These are phyloP conservation scores for Podabrus alpinus DNA, from an alignment of 2,888 invertebrate species.

Conservation along the genomic window DNA sequence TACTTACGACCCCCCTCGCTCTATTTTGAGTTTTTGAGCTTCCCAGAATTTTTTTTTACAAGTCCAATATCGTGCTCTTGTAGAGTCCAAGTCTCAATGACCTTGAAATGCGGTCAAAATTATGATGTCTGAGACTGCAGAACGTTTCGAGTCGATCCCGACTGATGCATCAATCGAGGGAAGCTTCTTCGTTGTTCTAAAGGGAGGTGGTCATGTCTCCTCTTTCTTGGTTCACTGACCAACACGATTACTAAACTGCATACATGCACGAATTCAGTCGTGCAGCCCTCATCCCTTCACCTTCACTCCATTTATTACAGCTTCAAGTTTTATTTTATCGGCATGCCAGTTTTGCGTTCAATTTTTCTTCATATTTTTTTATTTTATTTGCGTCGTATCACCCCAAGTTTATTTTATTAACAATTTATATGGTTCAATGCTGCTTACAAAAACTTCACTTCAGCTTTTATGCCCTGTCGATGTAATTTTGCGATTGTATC, in stretches of 20 bases:
- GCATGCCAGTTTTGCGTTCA: neutral
- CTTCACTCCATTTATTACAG: neutral
- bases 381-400: neutral
- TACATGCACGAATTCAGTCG: neutral
- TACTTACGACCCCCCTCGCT: no score
- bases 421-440: neutral
- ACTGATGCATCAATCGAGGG: no score
- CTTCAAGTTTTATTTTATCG: neutral
- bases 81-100: no score
- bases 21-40: no score
- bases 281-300: neutral
- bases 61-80: no score
- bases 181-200: no score
- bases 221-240: neutral
- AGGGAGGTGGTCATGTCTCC: neutral
- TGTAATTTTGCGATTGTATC: neutral
- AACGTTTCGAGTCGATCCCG: no score
- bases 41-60: no score
- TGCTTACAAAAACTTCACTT: neutral
- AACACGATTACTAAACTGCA: neutral
- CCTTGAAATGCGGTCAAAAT: no score
- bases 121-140: no score
- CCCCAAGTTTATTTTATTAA: neutral
- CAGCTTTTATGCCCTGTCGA: neutral
- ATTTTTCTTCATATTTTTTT: neutral